Conservation (phyloP, 2,888 invertebrate genomes). For the Drosophila eohydei region DNA sequence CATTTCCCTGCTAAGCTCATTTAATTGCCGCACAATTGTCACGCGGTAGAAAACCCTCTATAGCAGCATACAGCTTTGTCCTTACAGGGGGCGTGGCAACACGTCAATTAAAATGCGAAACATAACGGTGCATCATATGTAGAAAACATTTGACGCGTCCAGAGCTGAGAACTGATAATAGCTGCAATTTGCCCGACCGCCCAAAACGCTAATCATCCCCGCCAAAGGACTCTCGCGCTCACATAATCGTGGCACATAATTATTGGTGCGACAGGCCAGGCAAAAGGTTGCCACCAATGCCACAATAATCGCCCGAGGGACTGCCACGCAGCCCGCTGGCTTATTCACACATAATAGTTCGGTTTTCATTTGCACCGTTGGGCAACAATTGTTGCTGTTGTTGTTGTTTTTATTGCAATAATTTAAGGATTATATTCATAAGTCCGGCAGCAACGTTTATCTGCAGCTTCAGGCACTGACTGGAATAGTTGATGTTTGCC, state of each 20-base stretch:
- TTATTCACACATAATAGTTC: slow-evolving; percentile 75
- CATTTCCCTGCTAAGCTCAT: slow-evolving; percentile 48
- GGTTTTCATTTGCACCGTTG: slow-evolving; percentile 61
- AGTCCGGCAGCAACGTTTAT: slow-evolving; percentile 68
- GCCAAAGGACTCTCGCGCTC: slow-evolving; percentile 45
- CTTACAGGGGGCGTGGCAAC: slow-evolving; percentile 34
- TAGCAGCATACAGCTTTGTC: slow-evolving; percentile 9
- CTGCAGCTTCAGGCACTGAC: slow-evolving; percentile 53
- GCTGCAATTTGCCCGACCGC: slow-evolving; percentile 51
- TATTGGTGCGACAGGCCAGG: slow-evolving; percentile 39
- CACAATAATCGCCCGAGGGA: slow-evolving; percentile 21
- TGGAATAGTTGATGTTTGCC: slow-evolving; percentile 45
- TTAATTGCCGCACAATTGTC: slow-evolving; percentile 70
- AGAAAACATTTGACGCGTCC: slow-evolving; percentile 33
- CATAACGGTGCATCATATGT: slow-evolving; percentile 31
- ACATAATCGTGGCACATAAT: slow-evolving; percentile 72
- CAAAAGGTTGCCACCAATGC: slow-evolving; percentile 40
- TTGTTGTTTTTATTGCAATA: slow-evolving; percentile 69
- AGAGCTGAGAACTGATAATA: slow-evolving; percentile 51
- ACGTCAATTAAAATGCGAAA: slow-evolving; percentile 65
- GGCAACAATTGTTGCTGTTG: slow-evolving; percentile 45
- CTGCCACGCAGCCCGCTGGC: slow-evolving; percentile 36
- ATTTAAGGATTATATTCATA: slow-evolving; percentile 79
- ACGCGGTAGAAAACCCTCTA: slow-evolving; percentile 17
- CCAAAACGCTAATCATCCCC: slow-evolving; percentile 75